Conservation (phyloP, 35 echinoderm and acorn worm genomes). For the Ophioderma brevispina region DNA sequence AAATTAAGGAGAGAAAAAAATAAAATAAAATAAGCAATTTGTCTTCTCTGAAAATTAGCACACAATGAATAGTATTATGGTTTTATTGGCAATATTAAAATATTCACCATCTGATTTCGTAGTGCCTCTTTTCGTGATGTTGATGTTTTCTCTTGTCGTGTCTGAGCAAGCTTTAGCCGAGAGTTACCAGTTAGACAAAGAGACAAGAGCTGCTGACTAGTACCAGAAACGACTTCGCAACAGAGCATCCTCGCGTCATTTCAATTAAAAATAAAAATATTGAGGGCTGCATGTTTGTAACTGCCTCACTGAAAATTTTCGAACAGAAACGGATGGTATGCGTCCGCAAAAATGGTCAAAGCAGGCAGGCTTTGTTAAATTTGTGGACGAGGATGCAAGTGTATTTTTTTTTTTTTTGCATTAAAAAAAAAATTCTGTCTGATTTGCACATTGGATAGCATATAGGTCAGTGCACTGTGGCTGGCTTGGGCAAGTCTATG, state of each 20-base stretch:
- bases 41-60: too few species aligned
- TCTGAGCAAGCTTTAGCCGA: conserved; percentile 4
- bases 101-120: neutral
- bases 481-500: conserved; percentile 12
- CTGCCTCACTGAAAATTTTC: neutral
- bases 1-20: too few species aligned
- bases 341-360: neutral
- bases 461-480: neutral
- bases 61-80: too few species aligned
- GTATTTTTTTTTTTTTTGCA: neutral
- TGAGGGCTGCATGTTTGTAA: neutral
- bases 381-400: neutral
- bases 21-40: too few species aligned
- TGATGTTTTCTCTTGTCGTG: conserved; percentile 13
- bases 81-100: too few species aligned
- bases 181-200: neutral
- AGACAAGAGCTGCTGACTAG: neutral
- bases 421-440: neutral
- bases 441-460: neutral
- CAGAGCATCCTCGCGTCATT: neutral
- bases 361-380: neutral
- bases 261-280: conserved; percentile 7
- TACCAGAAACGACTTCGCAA: neutral
- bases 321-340: neutral
- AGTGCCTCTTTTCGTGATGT: neutral